phyloP scores from a whole-genome alignment of 2,113 vertebrate species.

The Mola mola region DNA sequence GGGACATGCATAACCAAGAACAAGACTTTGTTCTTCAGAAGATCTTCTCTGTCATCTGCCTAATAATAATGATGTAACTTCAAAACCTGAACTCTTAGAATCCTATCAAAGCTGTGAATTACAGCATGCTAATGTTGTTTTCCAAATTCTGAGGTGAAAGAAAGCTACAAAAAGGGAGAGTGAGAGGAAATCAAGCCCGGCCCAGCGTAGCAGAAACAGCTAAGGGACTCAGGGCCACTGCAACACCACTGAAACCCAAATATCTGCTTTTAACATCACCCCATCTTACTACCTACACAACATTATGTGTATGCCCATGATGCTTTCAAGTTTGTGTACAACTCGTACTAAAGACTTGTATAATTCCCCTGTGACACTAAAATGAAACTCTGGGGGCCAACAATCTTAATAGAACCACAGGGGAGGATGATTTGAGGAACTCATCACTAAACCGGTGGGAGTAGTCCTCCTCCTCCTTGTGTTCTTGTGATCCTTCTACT shows the following conservation, averaged over 20 bases:
- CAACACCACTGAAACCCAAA: constrained; percentile 53
- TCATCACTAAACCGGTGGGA: constrained; percentile 51
- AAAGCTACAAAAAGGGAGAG: constrained; percentile 24
- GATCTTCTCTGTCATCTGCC: constrained; percentile 6
- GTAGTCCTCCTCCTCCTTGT: constrained; percentile 18
- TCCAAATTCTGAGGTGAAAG: constrained; percentile 48
- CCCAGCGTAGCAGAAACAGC: constrained; percentile 51
- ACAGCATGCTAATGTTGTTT: constrained; percentile 50
- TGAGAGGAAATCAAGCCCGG: constrained; percentile 22
- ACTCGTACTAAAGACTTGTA: constrained; percentile 57
- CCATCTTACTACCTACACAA: constrained; percentile 46
- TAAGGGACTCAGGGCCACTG: constrained; percentile 41
- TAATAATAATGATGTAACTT: constrained; percentile 33
- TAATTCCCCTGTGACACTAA: constrained; percentile 60
- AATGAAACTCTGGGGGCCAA: constrained; percentile 67
- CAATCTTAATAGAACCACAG: constrained; percentile 74
- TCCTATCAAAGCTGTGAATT: constrained; percentile 67
- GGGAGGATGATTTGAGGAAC: constrained; percentile 71
- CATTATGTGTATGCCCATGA: constrained; percentile 36
- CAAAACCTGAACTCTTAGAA: constrained; percentile 57
- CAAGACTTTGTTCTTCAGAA: constrained; percentile 3
- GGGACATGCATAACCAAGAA: constrained; percentile 26
- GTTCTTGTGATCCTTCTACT: constrained; percentile 20
- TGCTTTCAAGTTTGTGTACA: constrained; percentile 61
- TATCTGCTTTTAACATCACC: constrained; percentile 77